Evolutionary conservation across 1,140 invertebrate genomes (phyloP).

Genomic region (Meloidogyne floridensis): DNA sequence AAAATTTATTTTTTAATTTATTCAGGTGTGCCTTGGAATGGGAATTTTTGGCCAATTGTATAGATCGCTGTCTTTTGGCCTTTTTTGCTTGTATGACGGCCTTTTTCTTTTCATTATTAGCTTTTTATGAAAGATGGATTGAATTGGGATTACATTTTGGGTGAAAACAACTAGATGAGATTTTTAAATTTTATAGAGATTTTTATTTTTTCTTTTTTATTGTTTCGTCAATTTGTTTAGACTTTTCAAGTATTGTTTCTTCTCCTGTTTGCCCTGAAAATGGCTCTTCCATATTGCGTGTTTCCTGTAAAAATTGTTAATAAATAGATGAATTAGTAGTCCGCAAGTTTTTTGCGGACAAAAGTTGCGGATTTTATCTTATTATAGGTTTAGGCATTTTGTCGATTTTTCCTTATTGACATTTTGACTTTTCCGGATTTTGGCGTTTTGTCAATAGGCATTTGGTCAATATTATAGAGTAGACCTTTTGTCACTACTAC

Average conservation of each 20-base stretch:
- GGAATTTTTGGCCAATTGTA: slow-evolving; percentile 64
- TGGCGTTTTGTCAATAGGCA: too few species aligned
- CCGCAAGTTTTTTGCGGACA: too few species aligned
- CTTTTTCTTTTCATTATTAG: slow-evolving; percentile 54
- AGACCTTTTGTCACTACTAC: too few species aligned
- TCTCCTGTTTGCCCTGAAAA: slow-evolving; percentile 19
- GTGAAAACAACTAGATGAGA: background rate
- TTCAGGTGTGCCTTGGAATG: slow-evolving; percentile 62
- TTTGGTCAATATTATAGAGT: too few species aligned
- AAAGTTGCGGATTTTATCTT: background rate
- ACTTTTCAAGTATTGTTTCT: slow-evolving; percentile 11
- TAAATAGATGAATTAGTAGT: background rate
- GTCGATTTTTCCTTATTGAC: background rate
- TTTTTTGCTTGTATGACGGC: slow-evolving; percentile 56
- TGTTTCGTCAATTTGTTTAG: background rate
- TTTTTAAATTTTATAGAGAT: too few species aligned
- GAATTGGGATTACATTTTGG: slow-evolving; percentile 14
- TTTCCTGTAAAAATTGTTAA: slow-evolving; percentile 20
- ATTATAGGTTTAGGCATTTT: slow-evolving; percentile 11
- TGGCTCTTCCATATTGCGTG: slow-evolving; percentile 23
- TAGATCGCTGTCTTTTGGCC: slow-evolving; percentile 54
- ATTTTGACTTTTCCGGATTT: too few species aligned
- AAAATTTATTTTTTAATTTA: slow-evolving; percentile 8
- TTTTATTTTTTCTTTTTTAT: background rate
- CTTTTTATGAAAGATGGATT: slow-evolving; percentile 53